Evolutionary conservation across 2,113 vertebrate genomes (phyloP).

Genomic region (Ceuthmochares aereus): DNA sequence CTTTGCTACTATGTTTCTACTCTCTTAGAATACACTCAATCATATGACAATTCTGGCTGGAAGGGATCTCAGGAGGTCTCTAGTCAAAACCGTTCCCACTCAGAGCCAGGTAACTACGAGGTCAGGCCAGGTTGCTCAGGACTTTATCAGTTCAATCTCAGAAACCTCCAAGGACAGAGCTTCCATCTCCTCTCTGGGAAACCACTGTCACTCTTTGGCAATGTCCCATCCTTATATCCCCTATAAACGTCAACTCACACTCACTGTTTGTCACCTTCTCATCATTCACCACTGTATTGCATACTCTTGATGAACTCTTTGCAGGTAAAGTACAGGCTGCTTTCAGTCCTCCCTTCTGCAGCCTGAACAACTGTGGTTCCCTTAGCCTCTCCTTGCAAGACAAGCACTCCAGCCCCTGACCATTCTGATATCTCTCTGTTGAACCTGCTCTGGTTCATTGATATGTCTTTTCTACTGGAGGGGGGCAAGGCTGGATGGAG

Average conservation of each 20-base stretch:
- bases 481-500: background rate
- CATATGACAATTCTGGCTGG: background rate
- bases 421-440: background rate
- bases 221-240: background rate
- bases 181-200: background rate
- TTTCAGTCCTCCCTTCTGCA: background rate
- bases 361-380: background rate
- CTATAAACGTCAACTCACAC: background rate
- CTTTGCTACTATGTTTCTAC: background rate
- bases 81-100: background rate
- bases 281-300: background rate
- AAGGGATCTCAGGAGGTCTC: background rate
- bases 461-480: background rate
- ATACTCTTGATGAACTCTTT: background rate
- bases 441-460: background rate
- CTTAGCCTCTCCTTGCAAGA: background rate
- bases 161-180: background rate
- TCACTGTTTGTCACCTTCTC: background rate
- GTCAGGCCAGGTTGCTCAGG: background rate
- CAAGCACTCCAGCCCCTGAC: background rate
- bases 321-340: background rate
- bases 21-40: background rate
- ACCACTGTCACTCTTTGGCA: background rate
- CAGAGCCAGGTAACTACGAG: background rate
- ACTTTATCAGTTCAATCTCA: background rate